These are phyloP conservation scores for Acropternis orthonyx DNA, from an alignment of 2,797 vertebrate genomes.

Conservation along the genomic window DNA sequence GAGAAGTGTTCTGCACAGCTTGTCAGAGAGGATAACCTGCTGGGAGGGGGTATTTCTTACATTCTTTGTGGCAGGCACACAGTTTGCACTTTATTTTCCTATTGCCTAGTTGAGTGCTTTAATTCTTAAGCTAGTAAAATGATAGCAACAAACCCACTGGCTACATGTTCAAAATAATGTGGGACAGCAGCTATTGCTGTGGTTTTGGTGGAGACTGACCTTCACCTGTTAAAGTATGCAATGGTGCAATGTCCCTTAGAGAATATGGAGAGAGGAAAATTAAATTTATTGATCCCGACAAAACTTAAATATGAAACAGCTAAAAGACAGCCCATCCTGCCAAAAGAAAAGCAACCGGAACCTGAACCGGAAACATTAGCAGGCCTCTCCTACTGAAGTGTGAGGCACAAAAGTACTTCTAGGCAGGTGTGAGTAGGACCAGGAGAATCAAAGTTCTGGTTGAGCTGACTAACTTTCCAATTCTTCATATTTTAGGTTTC, in stretches of 20 bases:
- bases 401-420: background rate
- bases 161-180: background rate
- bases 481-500: background rate
- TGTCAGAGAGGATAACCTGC: background rate
- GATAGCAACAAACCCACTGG: background rate
- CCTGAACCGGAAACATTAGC: background rate
- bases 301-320: background rate
- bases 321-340: background rate
- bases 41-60: background rate
- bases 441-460: background rate
- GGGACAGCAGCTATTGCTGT: background rate
- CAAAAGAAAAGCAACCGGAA: background rate
- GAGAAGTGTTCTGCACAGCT: background rate
- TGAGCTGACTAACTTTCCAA: background rate
- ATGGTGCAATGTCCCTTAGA: background rate
- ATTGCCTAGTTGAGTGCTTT: background rate
- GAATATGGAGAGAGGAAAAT: background rate
- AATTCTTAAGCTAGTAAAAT: background rate
- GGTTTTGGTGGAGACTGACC: background rate
- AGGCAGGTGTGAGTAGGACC: background rate
- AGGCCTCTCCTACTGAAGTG: background rate
- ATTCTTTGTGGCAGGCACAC: background rate
- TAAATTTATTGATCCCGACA: background rate
- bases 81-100: background rate
- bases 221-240: background rate